Evolutionary conservation across 2,797 vertebrate genomes (phyloP), one percentile per base, ranked within the genome.

Genomic region (Petrocephalus sullivani): DNA sequence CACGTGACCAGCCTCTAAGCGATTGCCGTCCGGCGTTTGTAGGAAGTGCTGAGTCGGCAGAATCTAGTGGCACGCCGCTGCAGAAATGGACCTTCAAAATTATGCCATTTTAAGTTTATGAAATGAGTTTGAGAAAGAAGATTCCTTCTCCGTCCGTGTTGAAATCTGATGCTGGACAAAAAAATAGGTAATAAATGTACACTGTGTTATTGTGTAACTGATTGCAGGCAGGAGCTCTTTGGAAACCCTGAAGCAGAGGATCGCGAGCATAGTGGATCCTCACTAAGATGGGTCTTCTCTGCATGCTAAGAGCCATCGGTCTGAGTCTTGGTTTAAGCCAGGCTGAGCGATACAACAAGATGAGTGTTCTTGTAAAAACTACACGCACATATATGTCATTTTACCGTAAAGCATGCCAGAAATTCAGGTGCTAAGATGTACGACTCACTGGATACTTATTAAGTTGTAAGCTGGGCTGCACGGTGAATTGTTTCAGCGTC

Each of bases 21-120:
- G 93, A 94, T 93, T 93, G 92, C 90, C 94, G 93, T 93, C 93
- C 93, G 93, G 92, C 90, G 91, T 93, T 92, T 92, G 95, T 91
- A 95, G 95, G 95, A 94, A 95, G 95, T 94, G 93, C 94, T 93
- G 93, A 94, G 94, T 95, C 94, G 95, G 94, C 57, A 19, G 28
- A 60, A 41, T 21, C 4, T 9, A 37, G 53, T 60, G 92, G 90
- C 93, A 92, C 83, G 88, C 89, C 90, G 90, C 91, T 87, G 91
- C 90, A 88, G 93, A 94, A 92, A 91, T 93, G 92, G 93, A 93
- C 92, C 88, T 93, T 92, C 90, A 91, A 91, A 93, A 78, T 92
- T 28, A 58, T 51, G 9, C 10, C n/a, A 19, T 60, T 5, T 56
- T 60, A 51, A 19, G 3, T 60, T 54, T 19, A 60, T 28, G 28